Evolutionary conservation across 2,797 vertebrate genomes (phyloP).

Genomic region (Anas bernieri): DNA sequence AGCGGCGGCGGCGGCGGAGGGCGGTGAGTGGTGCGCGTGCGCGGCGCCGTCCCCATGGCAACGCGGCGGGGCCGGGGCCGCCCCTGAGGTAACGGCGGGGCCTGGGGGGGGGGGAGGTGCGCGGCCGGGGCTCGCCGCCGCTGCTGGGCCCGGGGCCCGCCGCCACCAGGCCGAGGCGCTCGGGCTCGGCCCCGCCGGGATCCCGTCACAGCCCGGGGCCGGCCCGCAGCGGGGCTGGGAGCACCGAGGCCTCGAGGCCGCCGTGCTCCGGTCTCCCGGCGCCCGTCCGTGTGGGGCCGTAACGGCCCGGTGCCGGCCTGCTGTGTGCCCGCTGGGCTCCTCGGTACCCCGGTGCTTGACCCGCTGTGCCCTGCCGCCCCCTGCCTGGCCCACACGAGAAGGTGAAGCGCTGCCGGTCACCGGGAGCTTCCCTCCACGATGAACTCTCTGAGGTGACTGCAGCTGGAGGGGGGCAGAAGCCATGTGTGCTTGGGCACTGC

Average conservation of each 20-base stretch:
- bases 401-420: fast-evolving
- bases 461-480: neutral
- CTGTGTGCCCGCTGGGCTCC: no score
- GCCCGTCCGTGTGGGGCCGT: no score
- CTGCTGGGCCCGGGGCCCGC: no score
- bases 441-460: neutral
- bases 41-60: neutral
- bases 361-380: neutral
- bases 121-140: neutral
- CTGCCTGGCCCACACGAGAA: fast-evolving
- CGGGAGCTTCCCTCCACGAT: neutral
- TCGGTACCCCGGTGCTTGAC: neutral
- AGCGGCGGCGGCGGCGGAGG: neutral
- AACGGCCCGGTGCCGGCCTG: no score
- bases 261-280: no score
- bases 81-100: neutral
- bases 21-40: neutral
- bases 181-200: no score
- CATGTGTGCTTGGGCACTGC: fast-evolving
- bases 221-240: no score
- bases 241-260: neutral
- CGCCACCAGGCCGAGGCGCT: no score
- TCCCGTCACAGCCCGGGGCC: no score
- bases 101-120: neutral
- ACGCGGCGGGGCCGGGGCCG: neutral